Conservation (phyloP, 2,113 vertebrate species). For the Ondatra zibethicus region DNA sequence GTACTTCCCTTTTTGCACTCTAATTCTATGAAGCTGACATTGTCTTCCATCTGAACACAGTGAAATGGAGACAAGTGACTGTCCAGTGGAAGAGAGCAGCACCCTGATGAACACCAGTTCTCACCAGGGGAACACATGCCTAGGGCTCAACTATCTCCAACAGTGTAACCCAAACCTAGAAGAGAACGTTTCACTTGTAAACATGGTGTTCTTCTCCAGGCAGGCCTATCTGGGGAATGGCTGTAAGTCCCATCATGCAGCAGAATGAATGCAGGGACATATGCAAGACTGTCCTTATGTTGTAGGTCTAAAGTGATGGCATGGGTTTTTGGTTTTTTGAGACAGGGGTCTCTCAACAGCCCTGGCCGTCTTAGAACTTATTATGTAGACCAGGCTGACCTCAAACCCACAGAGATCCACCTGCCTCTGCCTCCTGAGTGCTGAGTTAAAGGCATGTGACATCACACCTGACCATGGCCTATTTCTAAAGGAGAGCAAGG, state of each 20-base stretch:
- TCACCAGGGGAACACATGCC: rapidly evolving
- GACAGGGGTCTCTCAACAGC: neutral
- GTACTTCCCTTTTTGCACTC: rapidly evolving
- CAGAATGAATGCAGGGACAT: neutral
- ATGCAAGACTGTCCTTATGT: neutral
- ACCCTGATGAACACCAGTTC: rapidly evolving
- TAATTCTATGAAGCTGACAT: neutral
- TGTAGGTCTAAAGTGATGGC: neutral
- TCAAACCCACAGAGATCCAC: neutral
- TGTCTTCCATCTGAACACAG: neutral
- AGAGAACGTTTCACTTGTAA: rapidly evolving
- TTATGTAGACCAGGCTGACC: neutral
- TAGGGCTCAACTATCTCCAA: neutral
- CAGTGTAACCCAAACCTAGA: neutral
- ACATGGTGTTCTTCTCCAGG: neutral
- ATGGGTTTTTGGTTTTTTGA: neutral
- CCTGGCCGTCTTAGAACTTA: neutral
- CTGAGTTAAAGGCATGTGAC: neutral
- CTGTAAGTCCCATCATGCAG: too few relatives aligned
- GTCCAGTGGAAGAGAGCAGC: rapidly evolving
- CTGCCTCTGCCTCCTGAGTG: neutral
- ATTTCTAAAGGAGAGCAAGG: neutral
- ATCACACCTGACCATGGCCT: neutral
- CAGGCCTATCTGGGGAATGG: rapidly evolving
- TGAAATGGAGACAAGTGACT: rapidly evolving